These are phyloP conservation scores for Leucosticte australis DNA, from an alignment of 2,113 vertebrate genomes.

Conservation along the genomic window DNA sequence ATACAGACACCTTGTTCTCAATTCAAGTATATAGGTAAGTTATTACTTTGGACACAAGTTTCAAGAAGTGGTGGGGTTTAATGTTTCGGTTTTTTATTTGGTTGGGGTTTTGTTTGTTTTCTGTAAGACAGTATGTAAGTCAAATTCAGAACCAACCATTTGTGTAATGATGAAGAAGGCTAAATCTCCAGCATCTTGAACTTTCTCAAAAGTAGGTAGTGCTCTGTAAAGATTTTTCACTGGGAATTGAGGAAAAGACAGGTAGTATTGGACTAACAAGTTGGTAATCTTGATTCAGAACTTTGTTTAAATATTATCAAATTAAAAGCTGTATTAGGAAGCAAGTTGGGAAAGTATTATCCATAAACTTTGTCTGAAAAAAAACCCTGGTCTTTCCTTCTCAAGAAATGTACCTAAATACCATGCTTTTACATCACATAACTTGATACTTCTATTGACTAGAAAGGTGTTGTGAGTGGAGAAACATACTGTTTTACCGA, in stretches of 20 bases:
- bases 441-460: constrained; percentile 41
- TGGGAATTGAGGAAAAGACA: not conserved
- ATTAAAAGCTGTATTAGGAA: not conserved
- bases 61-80: not conserved
- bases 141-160: not conserved
- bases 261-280: not conserved
- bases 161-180: not conserved
- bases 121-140: not conserved
- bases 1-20: not conserved
- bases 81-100: not conserved
- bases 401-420: constrained; percentile 42
- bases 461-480: not conserved
- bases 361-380: not conserved
- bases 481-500: constrained; percentile 37
- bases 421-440: constrained; percentile 10
- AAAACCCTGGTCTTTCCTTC: not conserved
- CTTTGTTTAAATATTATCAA: not conserved
- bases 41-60: not conserved
- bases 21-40: not conserved
- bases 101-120: not conserved
- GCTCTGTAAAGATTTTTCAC: not conserved
- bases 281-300: not conserved
- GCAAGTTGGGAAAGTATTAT: not conserved
- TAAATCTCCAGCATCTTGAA: not conserved
- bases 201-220: not conserved